Percentiles rank a stretch among this genome's conserved stretches.
Evolutionary conservation across 2,888 invertebrate genomes (phyloP).

Genomic region (Poecilus cupreus): DNA sequence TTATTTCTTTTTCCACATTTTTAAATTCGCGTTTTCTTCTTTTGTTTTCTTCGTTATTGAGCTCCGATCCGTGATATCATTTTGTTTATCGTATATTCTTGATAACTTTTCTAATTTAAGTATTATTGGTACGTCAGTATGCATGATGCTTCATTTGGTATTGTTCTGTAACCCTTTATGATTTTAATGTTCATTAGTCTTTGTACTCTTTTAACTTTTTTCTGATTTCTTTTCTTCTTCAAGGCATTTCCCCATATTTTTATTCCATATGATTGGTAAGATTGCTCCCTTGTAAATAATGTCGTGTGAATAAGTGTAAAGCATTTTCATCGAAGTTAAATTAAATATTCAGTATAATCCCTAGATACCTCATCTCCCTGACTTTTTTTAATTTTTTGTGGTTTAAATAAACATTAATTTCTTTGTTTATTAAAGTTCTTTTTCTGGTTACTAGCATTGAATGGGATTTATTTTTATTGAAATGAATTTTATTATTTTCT

Average conservation of each 20-base stretch:
- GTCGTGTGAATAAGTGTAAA: background rate
- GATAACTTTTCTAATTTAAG: too few relatives aligned
- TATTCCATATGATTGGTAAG: too few relatives aligned
- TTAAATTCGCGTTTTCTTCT: too few relatives aligned
- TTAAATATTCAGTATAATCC: background rate
- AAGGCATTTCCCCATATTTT: too few relatives aligned
- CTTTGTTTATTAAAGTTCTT: background rate
- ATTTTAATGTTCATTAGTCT: background rate
- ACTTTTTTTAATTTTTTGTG: background rate
- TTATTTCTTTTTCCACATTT: too few relatives aligned
- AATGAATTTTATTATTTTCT: too few relatives aligned
- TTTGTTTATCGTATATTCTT: too few relatives aligned
- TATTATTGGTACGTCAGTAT: background rate
- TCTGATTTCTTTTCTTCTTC: too few relatives aligned
- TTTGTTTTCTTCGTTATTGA: too few relatives aligned
- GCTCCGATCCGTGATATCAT: too few relatives aligned
- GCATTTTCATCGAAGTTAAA: background rate
- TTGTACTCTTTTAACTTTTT: too few relatives aligned
- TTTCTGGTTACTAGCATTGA: background rate
- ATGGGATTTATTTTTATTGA: background rate
- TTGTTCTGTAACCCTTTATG: background rate
- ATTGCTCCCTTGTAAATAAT: too few relatives aligned
- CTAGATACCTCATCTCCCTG: background rate
- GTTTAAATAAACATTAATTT: background rate
- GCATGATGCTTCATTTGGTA: background rate